These are phyloP conservation scores for Caprella mutica DNA, from an alignment of 2,888 invertebrate genomes.

Conservation along the genomic window DNA sequence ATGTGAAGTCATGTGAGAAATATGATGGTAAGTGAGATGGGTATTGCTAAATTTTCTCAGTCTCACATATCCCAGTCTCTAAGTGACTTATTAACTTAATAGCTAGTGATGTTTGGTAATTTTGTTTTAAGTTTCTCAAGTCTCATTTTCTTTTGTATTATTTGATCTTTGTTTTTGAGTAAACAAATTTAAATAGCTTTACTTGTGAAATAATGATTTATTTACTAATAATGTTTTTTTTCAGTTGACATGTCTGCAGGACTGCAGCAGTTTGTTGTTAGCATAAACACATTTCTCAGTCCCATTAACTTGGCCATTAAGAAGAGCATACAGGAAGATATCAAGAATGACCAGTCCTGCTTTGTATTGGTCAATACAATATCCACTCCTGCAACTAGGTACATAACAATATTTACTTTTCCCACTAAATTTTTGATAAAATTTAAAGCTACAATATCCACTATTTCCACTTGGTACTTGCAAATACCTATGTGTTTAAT, in stretches of 20 bases:
- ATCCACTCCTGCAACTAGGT: constrained; percentile 2
- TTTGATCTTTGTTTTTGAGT: neutral
- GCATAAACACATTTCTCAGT: constrained; percentile 8
- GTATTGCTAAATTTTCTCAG: too few species aligned
- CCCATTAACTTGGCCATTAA: constrained; percentile 2
- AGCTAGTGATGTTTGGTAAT: too few species aligned
- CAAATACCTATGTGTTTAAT: too few species aligned
- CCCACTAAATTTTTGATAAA: too few species aligned
- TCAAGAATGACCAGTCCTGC: constrained; percentile 2
- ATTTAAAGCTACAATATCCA: too few species aligned
- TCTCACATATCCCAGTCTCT: too few species aligned
- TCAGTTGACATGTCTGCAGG: neutral
- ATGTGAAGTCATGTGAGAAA: constrained; percentile 14
- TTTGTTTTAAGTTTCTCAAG: neutral
- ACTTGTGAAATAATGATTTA: neutral
- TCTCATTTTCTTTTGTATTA: neutral
- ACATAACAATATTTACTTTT: too few species aligned
- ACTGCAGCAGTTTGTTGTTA: constrained; percentile 13
- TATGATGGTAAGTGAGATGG: constrained; percentile 16
- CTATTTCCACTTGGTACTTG: too few species aligned
- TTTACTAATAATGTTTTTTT: neutral
- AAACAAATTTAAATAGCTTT: neutral
- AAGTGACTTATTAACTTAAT: too few species aligned
- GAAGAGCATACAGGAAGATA: constrained; percentile 10
- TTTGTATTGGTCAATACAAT: constrained; percentile 13